These are phyloP conservation scores for Hephaestus fuliginosus DNA, from an alignment of 2,797 vertebrate species.

Conservation along the genomic window DNA sequence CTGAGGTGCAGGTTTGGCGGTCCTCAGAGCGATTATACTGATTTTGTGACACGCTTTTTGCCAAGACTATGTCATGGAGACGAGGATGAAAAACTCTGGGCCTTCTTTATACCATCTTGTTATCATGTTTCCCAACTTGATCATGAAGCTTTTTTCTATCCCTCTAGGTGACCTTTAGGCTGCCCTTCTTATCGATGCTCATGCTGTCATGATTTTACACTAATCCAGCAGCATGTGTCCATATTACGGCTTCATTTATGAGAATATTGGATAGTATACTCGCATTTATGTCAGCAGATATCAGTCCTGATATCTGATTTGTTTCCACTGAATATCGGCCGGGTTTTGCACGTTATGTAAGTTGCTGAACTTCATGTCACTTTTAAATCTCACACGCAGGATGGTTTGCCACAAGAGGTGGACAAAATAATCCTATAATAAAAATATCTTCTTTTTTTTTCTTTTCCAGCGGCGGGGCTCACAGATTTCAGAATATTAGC, in stretches of 20 bases:
- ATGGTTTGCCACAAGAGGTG: not conserved
- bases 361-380: not conserved
- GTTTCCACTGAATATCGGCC: not conserved
- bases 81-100: not conserved
- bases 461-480: constrained; percentile 64
- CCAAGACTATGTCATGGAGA: constrained; percentile 4
- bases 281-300: not conserved
- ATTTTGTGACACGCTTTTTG: not conserved
- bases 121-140: not conserved
- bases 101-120: not conserved
- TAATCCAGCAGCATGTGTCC: not conserved
- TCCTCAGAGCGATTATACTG: not conserved
- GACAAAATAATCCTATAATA: constrained; percentile 23
- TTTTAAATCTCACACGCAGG: not conserved
- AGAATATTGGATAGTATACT: not conserved
- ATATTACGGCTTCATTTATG: not conserved
- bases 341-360: not conserved
- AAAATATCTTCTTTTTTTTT: constrained; percentile 37
- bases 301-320: too few species aligned
- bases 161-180: constrained; percentile 50
- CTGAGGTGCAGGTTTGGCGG: not conserved
- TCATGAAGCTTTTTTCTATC: not conserved
- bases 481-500: constrained; percentile 56
- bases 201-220: not conserved
- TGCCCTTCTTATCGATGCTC: not conserved